Percentiles rank a stretch among this genome's conserved stretches.
Conservation (phyloP, 64 coral and sea anemone genomes). For the Stichodactyla helianthus region DNA sequence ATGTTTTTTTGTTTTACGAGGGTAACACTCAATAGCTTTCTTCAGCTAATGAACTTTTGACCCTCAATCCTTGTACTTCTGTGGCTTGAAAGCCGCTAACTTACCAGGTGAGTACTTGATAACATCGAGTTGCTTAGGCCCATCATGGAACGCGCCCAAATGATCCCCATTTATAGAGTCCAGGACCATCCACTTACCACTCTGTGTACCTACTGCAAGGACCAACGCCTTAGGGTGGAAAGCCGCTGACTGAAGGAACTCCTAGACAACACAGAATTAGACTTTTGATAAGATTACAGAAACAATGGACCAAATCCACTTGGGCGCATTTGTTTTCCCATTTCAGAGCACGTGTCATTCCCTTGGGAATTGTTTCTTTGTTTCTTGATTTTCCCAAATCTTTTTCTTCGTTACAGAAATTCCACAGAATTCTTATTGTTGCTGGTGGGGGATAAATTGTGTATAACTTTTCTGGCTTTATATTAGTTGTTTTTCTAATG, state of each 20-base stretch:
- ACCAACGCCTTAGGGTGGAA: slow-evolving; percentile 61
- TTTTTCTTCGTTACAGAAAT: neutral
- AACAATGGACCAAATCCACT: no score
- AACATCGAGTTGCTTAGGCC: slow-evolving; percentile 65
- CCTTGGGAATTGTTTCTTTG: no score
- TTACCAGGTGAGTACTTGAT: slow-evolving; percentile 86
- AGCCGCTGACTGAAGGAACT: slow-evolving; percentile 55
- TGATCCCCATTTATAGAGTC: slow-evolving; percentile 40
- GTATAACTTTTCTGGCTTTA: no score
- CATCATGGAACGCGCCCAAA: slow-evolving; percentile 44
- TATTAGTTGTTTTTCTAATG: no score
- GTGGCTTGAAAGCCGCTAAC: neutral
- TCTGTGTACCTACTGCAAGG: slow-evolving; percentile 63
- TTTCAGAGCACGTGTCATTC: no score
- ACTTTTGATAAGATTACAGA: neutral
- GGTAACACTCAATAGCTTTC: no score
- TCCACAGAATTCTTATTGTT: no score
- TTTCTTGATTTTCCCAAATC: neutral
- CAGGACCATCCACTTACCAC: slow-evolving; percentile 62
- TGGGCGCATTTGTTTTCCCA: no score
- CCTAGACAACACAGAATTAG: slow-evolving; percentile 26
- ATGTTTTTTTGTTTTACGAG: no score
- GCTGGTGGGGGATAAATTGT: no score
- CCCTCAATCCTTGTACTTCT: neutral
- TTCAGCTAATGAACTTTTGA: no score